A percentile compares a stretch with the other conserved stretches of the same genome.
These are phyloP conservation scores for Hirtodrosophila trivittata DNA, from an alignment of 2,888 invertebrate species.

Conservation along the genomic window DNA sequence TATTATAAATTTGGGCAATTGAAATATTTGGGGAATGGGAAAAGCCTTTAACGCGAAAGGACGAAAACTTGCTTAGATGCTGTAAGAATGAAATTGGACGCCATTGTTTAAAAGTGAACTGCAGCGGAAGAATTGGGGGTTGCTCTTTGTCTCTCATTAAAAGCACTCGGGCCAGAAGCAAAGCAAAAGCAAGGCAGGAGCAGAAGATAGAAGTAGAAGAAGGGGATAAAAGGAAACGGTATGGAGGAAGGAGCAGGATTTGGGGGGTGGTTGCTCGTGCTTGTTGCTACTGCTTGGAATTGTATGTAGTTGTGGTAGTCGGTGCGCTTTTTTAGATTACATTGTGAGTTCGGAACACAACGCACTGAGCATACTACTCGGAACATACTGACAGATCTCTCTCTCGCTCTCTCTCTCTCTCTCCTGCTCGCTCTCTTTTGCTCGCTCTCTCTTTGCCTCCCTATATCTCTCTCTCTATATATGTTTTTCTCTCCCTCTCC, in stretches of 20 bases:
- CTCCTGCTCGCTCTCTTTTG: no score
- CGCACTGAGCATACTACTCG: no score
- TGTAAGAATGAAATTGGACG: conserved; percentile 49
- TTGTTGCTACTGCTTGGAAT: conserved; percentile 28
- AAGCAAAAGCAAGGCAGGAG: no score
- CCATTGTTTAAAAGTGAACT: conserved; percentile 62
- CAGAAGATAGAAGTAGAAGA: no score
- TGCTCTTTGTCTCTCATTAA: conserved; percentile 53
- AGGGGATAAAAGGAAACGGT: no score
- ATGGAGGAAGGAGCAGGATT: conserved; percentile 11
- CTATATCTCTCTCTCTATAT: no score
- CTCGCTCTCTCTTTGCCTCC: no score
- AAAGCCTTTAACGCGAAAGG: conserved; percentile 17
- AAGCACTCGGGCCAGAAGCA: conserved; percentile 20
- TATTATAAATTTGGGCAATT: no score
- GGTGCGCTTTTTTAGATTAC: conserved; percentile 52
- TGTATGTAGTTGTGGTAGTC: conserved; percentile 48
- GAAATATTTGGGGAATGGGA: no score
- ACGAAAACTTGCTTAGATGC: conserved; percentile 16
- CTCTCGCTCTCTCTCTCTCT: no score
- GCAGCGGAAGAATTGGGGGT: conserved; percentile 54
- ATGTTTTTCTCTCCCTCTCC: no score
- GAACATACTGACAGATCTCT: no score
- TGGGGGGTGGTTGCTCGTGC: conserved; percentile 61
- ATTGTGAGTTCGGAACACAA: conserved; percentile 30